Conservation (phyloP, 2,888 invertebrate species). For the Buathra laborator region DNA sequence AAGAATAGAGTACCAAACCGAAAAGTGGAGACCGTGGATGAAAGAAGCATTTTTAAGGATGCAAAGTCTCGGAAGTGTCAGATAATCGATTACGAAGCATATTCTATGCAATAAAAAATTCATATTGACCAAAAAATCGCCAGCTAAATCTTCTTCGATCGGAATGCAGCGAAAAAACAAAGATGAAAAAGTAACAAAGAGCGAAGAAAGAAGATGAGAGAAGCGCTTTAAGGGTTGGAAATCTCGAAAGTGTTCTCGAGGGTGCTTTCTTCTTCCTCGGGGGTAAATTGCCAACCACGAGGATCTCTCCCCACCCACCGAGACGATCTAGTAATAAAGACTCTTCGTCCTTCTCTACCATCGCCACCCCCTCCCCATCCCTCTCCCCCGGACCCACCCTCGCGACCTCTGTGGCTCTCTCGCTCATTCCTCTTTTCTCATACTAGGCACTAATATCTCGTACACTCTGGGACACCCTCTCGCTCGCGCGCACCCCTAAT, state of each 20-base stretch:
- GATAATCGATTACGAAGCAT: slow-evolving; percentile 34
- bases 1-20: no score
- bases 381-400: slow-evolving; percentile 20
- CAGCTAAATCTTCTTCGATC: not conserved
- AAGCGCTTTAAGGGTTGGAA: slow-evolving; percentile 63
- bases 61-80: not conserved
- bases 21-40: no score
- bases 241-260: slow-evolving; percentile 69
- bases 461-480: slow-evolving; percentile 28
- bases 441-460: slow-evolving; percentile 56
- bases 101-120: not conserved
- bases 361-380: slow-evolving; percentile 18
- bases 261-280: slow-evolving; percentile 58
- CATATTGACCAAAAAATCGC: not conserved
- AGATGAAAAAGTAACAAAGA: slow-evolving; percentile 27
- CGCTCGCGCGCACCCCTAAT: slow-evolving; percentile 73
- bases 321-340: slow-evolving; percentile 63
- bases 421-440: slow-evolving; percentile 29
- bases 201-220: slow-evolving; percentile 40
- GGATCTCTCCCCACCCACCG: slow-evolving; percentile 46
- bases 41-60: no score
- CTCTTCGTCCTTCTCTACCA: slow-evolving; percentile 22
- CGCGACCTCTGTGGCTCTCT: slow-evolving; percentile 2
- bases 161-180: slow-evolving; percentile 11
- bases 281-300: slow-evolving; percentile 67